Conservation (phyloP, 2,113 vertebrate genomes). For the Cygnus atratus region DNA sequence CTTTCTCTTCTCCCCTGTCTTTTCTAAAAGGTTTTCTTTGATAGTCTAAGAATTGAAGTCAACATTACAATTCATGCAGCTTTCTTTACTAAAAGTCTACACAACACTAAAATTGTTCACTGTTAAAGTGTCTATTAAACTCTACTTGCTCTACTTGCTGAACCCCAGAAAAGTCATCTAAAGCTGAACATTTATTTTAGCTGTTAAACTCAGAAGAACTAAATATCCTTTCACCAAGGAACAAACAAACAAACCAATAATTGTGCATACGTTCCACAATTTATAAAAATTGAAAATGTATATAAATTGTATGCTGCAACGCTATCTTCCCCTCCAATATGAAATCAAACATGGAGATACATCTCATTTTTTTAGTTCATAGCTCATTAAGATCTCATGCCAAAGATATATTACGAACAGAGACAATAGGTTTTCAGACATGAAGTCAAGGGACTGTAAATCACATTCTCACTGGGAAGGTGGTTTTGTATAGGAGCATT, state of each 20-base stretch:
- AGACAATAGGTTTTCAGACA: neutral
- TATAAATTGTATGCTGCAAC: neutral
- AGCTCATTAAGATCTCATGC: neutral
- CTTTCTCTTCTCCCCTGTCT: neutral
- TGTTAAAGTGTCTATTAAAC: neutral
- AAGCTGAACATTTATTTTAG: neutral
- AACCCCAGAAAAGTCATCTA: neutral
- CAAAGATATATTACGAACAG: neutral
- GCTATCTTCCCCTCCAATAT: conserved; percentile 1
- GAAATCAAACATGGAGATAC: neutral
- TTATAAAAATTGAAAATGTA: no score
- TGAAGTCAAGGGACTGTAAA: neutral
- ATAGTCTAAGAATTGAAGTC: neutral
- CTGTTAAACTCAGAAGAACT: neutral
- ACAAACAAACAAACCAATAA: neutral
- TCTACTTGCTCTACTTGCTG: neutral
- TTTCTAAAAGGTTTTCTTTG: neutral
- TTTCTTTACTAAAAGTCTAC: neutral
- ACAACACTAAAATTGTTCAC: neutral
- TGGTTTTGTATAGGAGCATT: neutral
- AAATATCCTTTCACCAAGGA: neutral
- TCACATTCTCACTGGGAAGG: neutral
- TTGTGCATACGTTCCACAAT: no score
- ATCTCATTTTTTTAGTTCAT: neutral
- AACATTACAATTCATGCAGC: neutral